Conservation (phyloP, 2,113 vertebrate species). For the Dromiciops gliroides region DNA sequence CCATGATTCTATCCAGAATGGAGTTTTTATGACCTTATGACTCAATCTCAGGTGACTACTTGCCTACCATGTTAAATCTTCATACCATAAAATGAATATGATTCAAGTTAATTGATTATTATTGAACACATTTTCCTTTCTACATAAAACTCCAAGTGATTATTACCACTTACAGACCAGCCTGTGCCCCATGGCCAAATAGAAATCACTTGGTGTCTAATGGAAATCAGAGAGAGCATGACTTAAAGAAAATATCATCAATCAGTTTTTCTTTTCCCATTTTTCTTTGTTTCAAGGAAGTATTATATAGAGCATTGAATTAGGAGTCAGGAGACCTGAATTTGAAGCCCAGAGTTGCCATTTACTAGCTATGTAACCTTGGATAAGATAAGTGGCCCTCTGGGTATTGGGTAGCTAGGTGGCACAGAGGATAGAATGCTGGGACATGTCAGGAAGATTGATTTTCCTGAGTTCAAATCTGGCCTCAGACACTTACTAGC, state of each 20-base stretch:
- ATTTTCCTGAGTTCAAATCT: neutral
- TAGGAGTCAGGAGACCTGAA: neutral
- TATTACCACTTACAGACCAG: neutral
- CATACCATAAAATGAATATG: neutral
- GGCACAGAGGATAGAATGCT: too few relatives aligned
- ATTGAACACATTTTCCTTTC: neutral
- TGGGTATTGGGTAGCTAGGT: neutral
- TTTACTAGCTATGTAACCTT: neutral
- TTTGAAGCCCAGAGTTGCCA: conserved; percentile 7
- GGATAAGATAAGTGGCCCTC: neutral
- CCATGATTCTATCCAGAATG: neutral
- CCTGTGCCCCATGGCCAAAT: neutral
- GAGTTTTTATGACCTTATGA: neutral
- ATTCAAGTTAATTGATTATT: neutral
- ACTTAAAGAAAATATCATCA: neutral
- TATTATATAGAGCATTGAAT: neutral
- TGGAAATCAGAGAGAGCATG: neutral
- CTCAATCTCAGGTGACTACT: neutral
- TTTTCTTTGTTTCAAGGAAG: neutral
- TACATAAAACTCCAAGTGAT: neutral
- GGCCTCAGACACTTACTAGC: neutral
- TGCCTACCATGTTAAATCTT: neutral
- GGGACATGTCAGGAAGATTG: too few relatives aligned
- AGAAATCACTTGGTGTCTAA: neutral
- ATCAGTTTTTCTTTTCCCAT: neutral